phyloP scores from a whole-genome alignment of 2,113 vertebrate species.

The Spea multiplicata region DNA sequence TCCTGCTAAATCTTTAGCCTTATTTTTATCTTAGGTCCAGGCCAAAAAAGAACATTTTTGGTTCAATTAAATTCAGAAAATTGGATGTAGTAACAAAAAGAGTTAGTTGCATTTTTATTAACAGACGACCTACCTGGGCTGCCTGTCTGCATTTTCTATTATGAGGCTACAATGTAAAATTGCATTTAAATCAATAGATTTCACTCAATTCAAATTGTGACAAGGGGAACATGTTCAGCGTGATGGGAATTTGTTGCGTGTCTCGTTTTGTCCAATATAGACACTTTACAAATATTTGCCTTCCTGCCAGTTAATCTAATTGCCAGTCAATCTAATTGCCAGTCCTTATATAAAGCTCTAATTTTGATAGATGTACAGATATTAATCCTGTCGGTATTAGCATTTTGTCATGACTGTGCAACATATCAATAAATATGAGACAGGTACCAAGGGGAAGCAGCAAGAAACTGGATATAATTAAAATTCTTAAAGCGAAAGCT shows the following conservation, averaged over 20 bases:
- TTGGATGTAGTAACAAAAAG: not conserved
- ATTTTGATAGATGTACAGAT: constrained; percentile 6
- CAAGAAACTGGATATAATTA: not conserved
- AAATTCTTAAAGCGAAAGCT: not conserved
- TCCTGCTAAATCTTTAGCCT: no score
- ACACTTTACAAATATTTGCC: not conserved
- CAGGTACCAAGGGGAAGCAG: not conserved
- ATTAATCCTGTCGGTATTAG: not conserved
- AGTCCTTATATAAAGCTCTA: constrained; percentile 4
- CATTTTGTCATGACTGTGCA: not conserved
- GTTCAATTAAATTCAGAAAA: constrained; percentile 14
- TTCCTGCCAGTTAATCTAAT: not conserved
- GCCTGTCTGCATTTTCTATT: constrained; percentile 29
- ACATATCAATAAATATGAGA: not conserved
- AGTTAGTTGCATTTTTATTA: constrained; percentile 20
- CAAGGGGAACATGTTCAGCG: not conserved
- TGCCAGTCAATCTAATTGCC: not conserved
- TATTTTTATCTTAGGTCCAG: not conserved
- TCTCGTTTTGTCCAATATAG: not conserved
- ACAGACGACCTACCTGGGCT: not conserved
- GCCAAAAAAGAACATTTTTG: constrained; percentile 18
- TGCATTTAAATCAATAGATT: constrained; percentile 19
- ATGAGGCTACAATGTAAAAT: constrained; percentile 8
- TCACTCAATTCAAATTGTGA: constrained; percentile 23
- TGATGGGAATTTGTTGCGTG: not conserved